phyloP scores from a whole-genome alignment of 2,797 vertebrate species.

The Glyptemys insculpta region DNA sequence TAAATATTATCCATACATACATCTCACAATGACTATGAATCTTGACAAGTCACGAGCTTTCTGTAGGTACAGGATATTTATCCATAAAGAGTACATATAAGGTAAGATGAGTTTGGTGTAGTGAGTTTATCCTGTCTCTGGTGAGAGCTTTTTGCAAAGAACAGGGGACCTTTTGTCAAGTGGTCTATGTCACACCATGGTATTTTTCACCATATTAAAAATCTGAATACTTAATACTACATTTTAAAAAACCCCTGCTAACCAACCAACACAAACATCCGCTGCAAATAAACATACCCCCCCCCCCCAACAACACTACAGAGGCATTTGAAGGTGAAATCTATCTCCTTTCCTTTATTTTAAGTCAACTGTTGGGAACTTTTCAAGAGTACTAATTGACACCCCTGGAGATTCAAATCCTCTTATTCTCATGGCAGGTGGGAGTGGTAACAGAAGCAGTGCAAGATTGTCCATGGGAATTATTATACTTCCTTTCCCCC shows the following conservation, averaged over 20 bases:
- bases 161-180: background rate
- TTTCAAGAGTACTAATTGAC: slow-evolving; percentile 1
- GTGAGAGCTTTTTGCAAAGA: background rate
- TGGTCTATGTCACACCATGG: background rate
- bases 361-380: background rate
- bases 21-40: background rate
- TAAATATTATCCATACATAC: background rate
- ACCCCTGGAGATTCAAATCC: slow-evolving; percentile 14
- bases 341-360: background rate
- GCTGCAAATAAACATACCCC: background rate
- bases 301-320: background rate
- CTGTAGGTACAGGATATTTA: background rate
- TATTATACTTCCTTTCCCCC: background rate
- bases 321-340: slow-evolving; percentile 7
- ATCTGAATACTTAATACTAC: background rate
- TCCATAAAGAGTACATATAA: too few relatives aligned
- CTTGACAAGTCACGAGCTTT: background rate
- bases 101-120: background rate
- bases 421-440: slow-evolving; percentile 23
- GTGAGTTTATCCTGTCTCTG: background rate
- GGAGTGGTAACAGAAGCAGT: rapidly evolving
- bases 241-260: background rate
- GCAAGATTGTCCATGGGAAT: slow-evolving; percentile 2
- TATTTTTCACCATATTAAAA: background rate
- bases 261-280: background rate